A percentile compares a stretch with the other conserved stretches of the same genome.
phyloP scores from a whole-genome alignment of 1,140 invertebrate genomes.

The Drosophila nigromelanica region DNA sequence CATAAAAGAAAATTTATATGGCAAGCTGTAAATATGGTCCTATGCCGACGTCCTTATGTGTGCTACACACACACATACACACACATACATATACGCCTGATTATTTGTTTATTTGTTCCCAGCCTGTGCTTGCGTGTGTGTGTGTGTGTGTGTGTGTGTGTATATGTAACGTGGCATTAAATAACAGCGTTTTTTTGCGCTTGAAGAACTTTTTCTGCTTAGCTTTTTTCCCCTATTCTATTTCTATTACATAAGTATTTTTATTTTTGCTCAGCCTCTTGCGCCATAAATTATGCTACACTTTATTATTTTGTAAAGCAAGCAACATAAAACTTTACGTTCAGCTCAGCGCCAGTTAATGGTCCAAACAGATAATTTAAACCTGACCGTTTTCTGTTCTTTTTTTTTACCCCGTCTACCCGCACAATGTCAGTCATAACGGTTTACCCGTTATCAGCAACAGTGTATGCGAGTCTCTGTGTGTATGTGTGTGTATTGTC shows the following conservation, averaged over 20 bases:
- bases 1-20: slow-evolving; percentile 69
- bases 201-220: slow-evolving; percentile 52
- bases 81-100: slow-evolving; percentile 30
- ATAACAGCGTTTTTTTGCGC: slow-evolving; percentile 64
- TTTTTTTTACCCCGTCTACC: background rate
- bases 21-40: slow-evolving; percentile 44
- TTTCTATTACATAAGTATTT: slow-evolving; percentile 17
- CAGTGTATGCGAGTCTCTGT: background rate
- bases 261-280: slow-evolving; percentile 19
- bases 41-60: slow-evolving; percentile 13
- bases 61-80: background rate
- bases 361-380: slow-evolving; percentile 26
- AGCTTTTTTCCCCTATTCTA: slow-evolving; percentile 20
- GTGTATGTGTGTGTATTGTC: slow-evolving; percentile 2
- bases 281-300: slow-evolving; percentile 70
- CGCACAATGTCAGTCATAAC: slow-evolving; percentile 34
- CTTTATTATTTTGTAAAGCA: slow-evolving; percentile 75
- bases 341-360: slow-evolving; percentile 33
- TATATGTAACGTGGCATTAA: slow-evolving; percentile 52
- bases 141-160: slow-evolving; percentile 21
- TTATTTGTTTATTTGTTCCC: slow-evolving; percentile 65
- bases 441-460: slow-evolving; percentile 30
- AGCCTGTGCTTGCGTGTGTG: slow-evolving; percentile 3
- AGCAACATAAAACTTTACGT: slow-evolving; percentile 38
- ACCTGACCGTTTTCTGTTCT: slow-evolving; percentile 42